Base-by-base conservation (phyloP, 2,797 vertebrate genomes). In the Clarias pachynema region DNA sequence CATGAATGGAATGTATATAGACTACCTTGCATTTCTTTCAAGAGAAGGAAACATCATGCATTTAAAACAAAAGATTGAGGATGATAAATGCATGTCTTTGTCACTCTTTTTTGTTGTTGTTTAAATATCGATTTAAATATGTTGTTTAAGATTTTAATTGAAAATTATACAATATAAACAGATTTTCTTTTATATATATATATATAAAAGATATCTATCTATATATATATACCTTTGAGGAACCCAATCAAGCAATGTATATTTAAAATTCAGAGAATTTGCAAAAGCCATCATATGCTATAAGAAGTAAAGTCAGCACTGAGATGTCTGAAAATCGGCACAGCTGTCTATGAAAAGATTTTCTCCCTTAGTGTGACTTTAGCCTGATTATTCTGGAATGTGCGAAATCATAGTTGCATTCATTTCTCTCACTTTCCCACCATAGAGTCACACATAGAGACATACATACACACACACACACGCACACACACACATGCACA, bases 311-410 rank as follows among this genome's bases (percentile, higher is more conserved):
- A 74, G n/a, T 53, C 14, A 29, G 40, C 40, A 34, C 72, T 29
- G 83, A 84, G 31, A 77, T 10, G 34, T 68, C 65, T 78, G 53
- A 78, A 68, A 86, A 44, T 22, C 66, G 44, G 63, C 69, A 63
- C 75, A 31, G 29, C 20, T 81, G 57, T 75, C 75, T 31, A 60
- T 80, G 37, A 83, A 82, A 83, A 44, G 44, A 68, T 63, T 65
- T 49, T 66, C 14, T 56, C 29, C 44, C 72, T 70, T 7, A 26
- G 72, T 83, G 85, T 83, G 65, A 22, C 75, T 89, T 84, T 79
- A 65, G 68, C 79, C 44, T 26, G 53, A 29, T 72, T 87, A 85
- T 87, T 88, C 40, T 82, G 79, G 78, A 87, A 85, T 83, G 85
- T 69, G 82, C 29, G 40, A 79, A 86, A 65, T 83, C 72, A 79